Percentiles rank a stretch among this genome's conserved stretches.
These are phyloP conservation scores for Ochotona curzoniae DNA, from an alignment of 2,113 vertebrate species.

Conservation along the genomic window DNA sequence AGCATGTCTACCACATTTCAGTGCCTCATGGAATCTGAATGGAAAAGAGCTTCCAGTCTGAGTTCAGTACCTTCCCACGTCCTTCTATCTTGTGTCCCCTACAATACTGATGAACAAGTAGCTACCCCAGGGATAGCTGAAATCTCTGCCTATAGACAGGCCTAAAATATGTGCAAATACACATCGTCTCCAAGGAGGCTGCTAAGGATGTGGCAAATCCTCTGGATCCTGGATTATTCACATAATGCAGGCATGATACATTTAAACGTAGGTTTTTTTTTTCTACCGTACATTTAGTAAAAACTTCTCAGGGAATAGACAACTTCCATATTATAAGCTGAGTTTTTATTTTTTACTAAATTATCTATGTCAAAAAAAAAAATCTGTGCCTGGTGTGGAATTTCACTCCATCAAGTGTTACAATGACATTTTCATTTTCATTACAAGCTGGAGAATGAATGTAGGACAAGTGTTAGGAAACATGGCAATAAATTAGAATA, in stretches of 20 bases:
- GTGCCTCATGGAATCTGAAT: neutral
- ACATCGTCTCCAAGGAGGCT: neutral
- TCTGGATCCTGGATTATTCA: neutral
- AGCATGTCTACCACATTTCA: neutral
- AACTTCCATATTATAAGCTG: conserved; percentile 89
- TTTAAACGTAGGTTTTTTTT: neutral
- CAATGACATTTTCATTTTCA: conserved; percentile 90
- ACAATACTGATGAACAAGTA: neutral
- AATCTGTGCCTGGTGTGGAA: conserved; percentile 90
- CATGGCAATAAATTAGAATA: conserved; percentile 99
- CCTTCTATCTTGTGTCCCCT: neutral
- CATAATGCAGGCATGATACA: neutral
- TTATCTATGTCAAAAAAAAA: conserved; percentile 93
- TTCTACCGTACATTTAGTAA: conserved; percentile 34
- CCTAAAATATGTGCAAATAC: neutral
- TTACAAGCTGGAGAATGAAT: conserved; percentile 93
- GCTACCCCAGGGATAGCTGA: neutral
- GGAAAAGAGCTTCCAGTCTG: conserved; percentile 2
- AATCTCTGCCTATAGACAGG: neutral
- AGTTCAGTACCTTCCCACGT: neutral
- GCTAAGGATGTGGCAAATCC: neutral
- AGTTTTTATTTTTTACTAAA: conserved; percentile 95
- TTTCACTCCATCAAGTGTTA: conserved; percentile 94
- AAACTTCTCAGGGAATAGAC: conserved; percentile 81
- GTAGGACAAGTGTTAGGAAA: conserved; percentile 95